A percentile compares a stretch with the other conserved stretches of the same genome.
These are phyloP conservation scores for Apodemia mormo DNA, from an alignment of 2,888 invertebrate genomes.

Conservation along the genomic window DNA sequence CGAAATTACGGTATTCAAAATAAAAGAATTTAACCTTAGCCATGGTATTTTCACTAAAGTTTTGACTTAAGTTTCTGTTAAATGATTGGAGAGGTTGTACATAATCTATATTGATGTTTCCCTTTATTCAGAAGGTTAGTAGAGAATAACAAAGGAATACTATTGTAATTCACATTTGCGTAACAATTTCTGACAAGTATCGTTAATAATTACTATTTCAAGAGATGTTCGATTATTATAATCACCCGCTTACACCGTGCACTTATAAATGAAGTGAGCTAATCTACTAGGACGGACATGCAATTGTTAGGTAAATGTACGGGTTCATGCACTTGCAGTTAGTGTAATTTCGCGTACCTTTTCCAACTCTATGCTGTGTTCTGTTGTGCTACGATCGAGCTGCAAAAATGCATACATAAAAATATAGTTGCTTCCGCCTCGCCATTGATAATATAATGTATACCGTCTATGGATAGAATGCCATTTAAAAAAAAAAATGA, in stretches of 20 bases:
- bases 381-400: slow-evolving; percentile 79
- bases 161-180: no score
- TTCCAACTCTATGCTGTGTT: slow-evolving; percentile 81
- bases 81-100: no score
- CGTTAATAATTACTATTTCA: no score
- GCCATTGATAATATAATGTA: slow-evolving; percentile 46
- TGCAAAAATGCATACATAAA: slow-evolving; percentile 79
- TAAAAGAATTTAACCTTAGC: no score
- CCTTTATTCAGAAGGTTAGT: no score
- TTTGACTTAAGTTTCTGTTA: no score
- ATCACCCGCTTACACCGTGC: slow-evolving; percentile 18
- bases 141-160: no score
- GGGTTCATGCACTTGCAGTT: slow-evolving; percentile 61
- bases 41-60: no score
- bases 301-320: slow-evolving; percentile 52
- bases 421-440: slow-evolving; percentile 52
- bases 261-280: slow-evolving; percentile 4
- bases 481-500: background rate
- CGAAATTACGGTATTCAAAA: no score
- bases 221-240: no score
- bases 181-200: no score
- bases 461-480: background rate
- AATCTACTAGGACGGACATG: slow-evolving; percentile 34
- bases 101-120: no score
- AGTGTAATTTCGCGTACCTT: slow-evolving; percentile 77